Base-by-base conservation (phyloP, 2,888 invertebrate species). In the Xanthostigma xanthostigma region DNA sequence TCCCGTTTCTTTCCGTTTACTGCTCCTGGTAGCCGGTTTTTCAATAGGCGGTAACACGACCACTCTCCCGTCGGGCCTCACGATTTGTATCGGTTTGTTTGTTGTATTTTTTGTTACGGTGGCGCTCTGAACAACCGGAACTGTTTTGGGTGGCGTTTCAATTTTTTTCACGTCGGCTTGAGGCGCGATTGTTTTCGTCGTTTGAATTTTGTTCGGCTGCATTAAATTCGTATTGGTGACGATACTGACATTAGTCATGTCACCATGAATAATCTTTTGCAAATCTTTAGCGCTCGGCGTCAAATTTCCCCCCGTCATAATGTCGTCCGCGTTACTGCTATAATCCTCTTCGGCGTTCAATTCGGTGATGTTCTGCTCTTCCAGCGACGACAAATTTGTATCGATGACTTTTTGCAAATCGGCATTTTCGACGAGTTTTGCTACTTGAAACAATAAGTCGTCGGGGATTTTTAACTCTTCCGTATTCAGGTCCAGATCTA, bases 11-110 rank as follows among this genome's bases (percentile, higher is more conserved):
- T 55, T 58, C 51, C 61, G 64, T 60, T 84, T 81, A 14, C 86
- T 83, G 50, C 82, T 78, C 40, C 87, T 71, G 0, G 88, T 88
- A 2, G 87, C 82, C 9, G 88, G 88, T 17, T 87, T 81, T 65
- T 87, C 88, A 48, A 87, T 85, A 0, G 87, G 87, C 11, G 88
- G 88, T 52, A 88, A 67, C 0, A 82, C 83, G 46, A 87, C 82
- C 38, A 87, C 75, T 36, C 85, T 73, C 1, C 86, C 86, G 61
- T 85, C 84, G 14, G 79, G 74, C 14, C 85, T 70, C 9, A 86
- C 73, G 53, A 86, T 81, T 65, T 86, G 84, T 50, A 83, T 81
- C 0, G 79, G 78, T 55, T 80, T 74, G 56, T 76, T 50, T 11
- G 51, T 42, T 9, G 47, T 51, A 43, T 49, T 78, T 41, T 52